A percentile compares a stretch with the other conserved stretches of the same genome.
phyloP scores from a whole-genome alignment of 2,888 invertebrate genomes.

The Tanypteryx hageni region DNA sequence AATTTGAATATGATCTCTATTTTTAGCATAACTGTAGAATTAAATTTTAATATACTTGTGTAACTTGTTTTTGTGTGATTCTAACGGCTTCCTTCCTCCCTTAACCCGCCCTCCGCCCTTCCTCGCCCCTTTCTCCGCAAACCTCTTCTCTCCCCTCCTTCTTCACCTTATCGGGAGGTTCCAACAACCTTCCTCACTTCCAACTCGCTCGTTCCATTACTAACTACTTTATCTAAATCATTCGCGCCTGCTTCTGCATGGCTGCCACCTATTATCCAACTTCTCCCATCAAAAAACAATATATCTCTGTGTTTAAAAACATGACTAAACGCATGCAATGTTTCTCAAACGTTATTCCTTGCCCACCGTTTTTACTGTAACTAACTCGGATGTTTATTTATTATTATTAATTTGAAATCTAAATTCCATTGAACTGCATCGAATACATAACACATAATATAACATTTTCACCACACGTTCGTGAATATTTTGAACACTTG shows the following conservation, averaged over 20 bases:
- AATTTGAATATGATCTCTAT: neutral
- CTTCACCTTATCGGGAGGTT: neutral
- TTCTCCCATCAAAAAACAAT: too few relatives aligned
- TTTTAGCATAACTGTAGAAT: neutral
- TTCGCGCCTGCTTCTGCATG: neutral
- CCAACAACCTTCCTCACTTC: neutral
- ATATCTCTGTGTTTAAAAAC: too few relatives aligned
- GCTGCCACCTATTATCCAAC: neutral
- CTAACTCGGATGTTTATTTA: too few relatives aligned
- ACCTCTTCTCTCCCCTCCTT: neutral
- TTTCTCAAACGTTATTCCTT: too few relatives aligned
- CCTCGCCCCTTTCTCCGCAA: neutral
- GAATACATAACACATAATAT: too few relatives aligned
- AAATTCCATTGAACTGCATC: too few relatives aligned
- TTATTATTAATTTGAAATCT: too few relatives aligned
- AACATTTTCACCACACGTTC: too few relatives aligned
- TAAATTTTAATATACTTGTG: neutral
- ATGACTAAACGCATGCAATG: too few relatives aligned
- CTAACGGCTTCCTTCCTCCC: constrained; percentile 3
- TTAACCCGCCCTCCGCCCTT: neutral
- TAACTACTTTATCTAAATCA: neutral
- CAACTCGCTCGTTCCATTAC: neutral
- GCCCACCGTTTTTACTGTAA: too few relatives aligned
- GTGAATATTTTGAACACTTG: too few relatives aligned
- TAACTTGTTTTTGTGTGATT: constrained; percentile 11